Evolutionary conservation across 2,113 vertebrate species (phyloP).

Genomic region (Mesembrinibis cayennensis): DNA sequence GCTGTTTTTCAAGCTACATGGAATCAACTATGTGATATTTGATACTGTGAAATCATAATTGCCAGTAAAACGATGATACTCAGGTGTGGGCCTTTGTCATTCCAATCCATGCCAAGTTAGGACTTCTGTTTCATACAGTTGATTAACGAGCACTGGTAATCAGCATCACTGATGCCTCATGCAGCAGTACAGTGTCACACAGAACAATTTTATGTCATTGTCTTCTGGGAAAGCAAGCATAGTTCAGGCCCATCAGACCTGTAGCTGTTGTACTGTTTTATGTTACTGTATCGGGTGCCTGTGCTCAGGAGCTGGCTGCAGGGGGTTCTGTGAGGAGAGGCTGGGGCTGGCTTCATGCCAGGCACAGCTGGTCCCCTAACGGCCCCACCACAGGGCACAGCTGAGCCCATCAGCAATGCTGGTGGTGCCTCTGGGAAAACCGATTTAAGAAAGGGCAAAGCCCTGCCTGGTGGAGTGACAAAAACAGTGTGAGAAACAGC

Average conservation of each 20-base stretch:
- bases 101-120: neutral
- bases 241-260: neutral
- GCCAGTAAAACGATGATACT: neutral
- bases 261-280: neutral
- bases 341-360: neutral
- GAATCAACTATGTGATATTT: neutral
- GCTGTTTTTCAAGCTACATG: neutral
- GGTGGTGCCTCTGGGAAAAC: neutral
- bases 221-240: neutral
- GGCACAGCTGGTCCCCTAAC: neutral
- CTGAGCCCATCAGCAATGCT: neutral
- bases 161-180: neutral
- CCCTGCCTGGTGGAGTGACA: neutral
- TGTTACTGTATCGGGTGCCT: neutral
- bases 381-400: neutral
- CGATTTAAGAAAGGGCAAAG: neutral
- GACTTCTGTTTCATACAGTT: neutral
- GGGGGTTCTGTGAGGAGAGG: neutral
- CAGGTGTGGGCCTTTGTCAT: neutral
- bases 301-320: neutral
- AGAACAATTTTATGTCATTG: neutral
- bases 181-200: no score
- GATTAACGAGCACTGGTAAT: neutral
- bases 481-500: neutral
- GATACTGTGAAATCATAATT: neutral